These are phyloP conservation scores for Pogonomyrmex californicus DNA, from an alignment of 1,140 invertebrate genomes.

Conservation along the genomic window DNA sequence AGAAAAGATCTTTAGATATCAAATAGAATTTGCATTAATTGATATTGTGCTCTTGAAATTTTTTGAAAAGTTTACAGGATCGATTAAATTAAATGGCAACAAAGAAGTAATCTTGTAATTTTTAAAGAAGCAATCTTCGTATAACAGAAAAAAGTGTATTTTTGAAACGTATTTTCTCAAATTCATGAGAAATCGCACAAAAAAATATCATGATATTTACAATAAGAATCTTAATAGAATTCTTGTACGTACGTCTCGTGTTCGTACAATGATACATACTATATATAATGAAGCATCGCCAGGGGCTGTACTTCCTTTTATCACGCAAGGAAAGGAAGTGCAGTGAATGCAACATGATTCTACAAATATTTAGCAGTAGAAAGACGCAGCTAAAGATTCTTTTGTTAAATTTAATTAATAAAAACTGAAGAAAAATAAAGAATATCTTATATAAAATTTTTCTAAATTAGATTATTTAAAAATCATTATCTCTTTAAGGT, in stretches of 20 bases:
- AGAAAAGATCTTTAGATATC: not conserved
- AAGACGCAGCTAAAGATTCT: not conserved
- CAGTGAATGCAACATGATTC: not conserved
- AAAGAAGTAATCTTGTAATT: not conserved
- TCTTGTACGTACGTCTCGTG: not conserved
- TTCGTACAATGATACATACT: not conserved
- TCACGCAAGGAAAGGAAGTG: not conserved
- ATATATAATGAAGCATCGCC: slow-evolving; percentile 7
- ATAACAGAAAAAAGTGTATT: not conserved
- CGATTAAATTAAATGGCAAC: not conserved
- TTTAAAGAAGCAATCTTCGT: not conserved
- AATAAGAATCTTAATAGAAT: not conserved
- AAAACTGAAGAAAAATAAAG: not conserved
- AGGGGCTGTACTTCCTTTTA: not conserved
- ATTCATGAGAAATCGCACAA: not conserved
- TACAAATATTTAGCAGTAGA: not conserved
- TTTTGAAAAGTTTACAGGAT: not conserved
- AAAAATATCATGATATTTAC: not conserved
- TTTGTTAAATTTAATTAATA: not conserved
- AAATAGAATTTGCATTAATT: not conserved
- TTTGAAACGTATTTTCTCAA: not conserved
- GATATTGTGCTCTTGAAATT: not conserved
- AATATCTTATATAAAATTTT: not conserved
- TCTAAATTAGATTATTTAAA: not conserved
- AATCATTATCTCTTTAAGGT: too few relatives aligned